These are phyloP conservation scores for Zalophus californianus DNA, from an alignment of 2,797 vertebrate species.

Conservation along the genomic window DNA sequence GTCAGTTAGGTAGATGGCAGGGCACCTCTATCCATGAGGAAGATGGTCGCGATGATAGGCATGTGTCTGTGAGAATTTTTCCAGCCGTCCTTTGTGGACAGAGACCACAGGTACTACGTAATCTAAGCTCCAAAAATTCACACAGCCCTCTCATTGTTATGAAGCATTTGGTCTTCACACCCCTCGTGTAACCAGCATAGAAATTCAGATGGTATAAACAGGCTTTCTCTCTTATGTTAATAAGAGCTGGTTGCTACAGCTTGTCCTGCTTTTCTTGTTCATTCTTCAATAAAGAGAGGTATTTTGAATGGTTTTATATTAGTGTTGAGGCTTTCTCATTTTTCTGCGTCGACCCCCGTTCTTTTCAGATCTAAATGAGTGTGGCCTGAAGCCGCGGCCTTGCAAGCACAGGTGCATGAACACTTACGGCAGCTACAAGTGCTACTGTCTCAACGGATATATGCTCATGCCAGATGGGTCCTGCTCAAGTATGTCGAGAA, in stretches of 20 bases:
- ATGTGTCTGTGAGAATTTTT: not conserved
- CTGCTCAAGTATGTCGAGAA: conserved; percentile 93
- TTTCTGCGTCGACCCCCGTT: conserved; percentile 43
- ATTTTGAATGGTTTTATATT: not conserved
- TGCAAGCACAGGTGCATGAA: conserved; percentile 99
- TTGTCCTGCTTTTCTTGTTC: not conserved
- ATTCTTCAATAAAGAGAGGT: conserved; percentile 38
- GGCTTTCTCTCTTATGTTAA: not conserved
- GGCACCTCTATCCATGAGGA: fast-evolving
- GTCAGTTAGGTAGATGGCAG: not conserved
- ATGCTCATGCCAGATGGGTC: conserved; percentile 96
- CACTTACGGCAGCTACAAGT: conserved; percentile 97
- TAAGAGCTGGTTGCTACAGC: not conserved
- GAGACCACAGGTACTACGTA: not conserved
- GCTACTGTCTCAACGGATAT: conserved; percentile 97
- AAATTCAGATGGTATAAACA: not conserved
- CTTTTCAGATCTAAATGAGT: conserved; percentile 96
- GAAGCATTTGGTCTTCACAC: not conserved
- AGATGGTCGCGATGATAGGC: not conserved
- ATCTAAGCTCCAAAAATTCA: not conserved
- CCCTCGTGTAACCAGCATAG: not conserved
- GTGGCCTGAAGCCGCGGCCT: conserved; percentile 95
- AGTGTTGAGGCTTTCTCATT: not conserved
- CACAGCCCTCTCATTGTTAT: not conserved
- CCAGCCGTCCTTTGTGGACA: not conserved